Base-by-base conservation (phyloP, 2,888 invertebrate genomes). In the Gisinianus flammeolus region DNA sequence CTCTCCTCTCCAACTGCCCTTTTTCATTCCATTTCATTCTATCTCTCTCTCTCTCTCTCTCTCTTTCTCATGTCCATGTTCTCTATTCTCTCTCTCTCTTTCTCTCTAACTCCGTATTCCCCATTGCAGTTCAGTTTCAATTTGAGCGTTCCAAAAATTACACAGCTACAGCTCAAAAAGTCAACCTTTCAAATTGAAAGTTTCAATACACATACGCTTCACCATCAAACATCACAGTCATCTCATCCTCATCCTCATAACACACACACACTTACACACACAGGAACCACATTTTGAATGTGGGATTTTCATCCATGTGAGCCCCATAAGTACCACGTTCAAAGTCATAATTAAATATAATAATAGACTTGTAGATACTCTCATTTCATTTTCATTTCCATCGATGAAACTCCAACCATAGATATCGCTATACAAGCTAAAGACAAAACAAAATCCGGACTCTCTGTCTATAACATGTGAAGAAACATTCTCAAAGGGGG, bases 1-100 rank as follows among this genome's bases (percentile, higher is more conserved):
- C 56, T 62, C 30, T 33, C 19, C 56, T 24, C 54, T 71, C 56
- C 68, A 35, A 58, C 58, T 58, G 26, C 33, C 33, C 68, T 68
- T 44, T 62, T 26, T 22, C 16, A 19, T 62, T 62, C 22, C 26
- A 22, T 28, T 30, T 52, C 30, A 70, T 52, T 44, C 70, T 24
- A 5, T 58, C 12, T 62, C 22, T n/a, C 22, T 6, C 73, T 31
- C 19, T 33, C 62, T 54, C 28, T n/a, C n/a, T n/a, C n/a, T n/a
- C n/a, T 54, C 54, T 54, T 19, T 31, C 58, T 58, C 30, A 6
- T 31, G 33, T 30, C 35, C 67, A 22, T 26, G 12, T 62, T 62
- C 62, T 62, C 26, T 26, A 26, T 26, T 62, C 62, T 62, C 24
- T 62, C 16, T 62, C 62, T 5, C 2, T 12, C 12, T 26, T 62